phyloP scores from a whole-genome alignment of 2,797 vertebrate genomes.

The Phalanger gymnotis region DNA sequence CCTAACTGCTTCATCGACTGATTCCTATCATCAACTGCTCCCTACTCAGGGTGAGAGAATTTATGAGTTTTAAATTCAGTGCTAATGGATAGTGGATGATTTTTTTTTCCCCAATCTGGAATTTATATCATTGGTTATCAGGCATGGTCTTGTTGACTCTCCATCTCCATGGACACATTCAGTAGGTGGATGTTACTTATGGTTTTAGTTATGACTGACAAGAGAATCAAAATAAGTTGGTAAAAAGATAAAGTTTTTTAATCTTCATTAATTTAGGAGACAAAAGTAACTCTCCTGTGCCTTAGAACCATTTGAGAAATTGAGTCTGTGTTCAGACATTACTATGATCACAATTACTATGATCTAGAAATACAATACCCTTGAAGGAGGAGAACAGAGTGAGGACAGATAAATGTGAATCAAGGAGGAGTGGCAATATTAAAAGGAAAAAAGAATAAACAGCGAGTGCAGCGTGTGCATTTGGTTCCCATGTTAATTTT shows the following conservation, averaged over 20 bases:
- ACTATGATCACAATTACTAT: slow-evolving; percentile 3
- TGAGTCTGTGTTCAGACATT: background rate
- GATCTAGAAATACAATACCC: slow-evolving; percentile 3
- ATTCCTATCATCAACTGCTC: background rate
- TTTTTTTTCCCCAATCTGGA: background rate
- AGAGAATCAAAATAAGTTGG: slow-evolving; percentile 9
- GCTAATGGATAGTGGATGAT: background rate
- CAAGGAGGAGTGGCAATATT: background rate
- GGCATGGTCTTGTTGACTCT: background rate
- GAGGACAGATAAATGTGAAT: slow-evolving; percentile 5
- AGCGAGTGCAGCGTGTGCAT: background rate
- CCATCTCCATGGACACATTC: background rate
- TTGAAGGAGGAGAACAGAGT: slow-evolving; percentile 4
- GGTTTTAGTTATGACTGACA: background rate
- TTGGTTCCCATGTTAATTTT: slow-evolving; percentile 12
- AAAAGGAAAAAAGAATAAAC: background rate
- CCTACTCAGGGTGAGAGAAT: background rate
- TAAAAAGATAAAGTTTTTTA: slow-evolving; percentile 14
- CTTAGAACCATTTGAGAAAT: slow-evolving; percentile 42
- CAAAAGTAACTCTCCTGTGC: background rate
- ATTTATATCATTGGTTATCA: background rate
- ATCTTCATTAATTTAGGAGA: background rate
- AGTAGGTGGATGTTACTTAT: slow-evolving; percentile 6
- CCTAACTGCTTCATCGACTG: background rate
- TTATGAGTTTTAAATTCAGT: background rate